Evolutionary conservation across 2,888 invertebrate genomes (phyloP), one percentile per base, ranked within the genome.

Genomic region (Drosophila sordidula): DNA sequence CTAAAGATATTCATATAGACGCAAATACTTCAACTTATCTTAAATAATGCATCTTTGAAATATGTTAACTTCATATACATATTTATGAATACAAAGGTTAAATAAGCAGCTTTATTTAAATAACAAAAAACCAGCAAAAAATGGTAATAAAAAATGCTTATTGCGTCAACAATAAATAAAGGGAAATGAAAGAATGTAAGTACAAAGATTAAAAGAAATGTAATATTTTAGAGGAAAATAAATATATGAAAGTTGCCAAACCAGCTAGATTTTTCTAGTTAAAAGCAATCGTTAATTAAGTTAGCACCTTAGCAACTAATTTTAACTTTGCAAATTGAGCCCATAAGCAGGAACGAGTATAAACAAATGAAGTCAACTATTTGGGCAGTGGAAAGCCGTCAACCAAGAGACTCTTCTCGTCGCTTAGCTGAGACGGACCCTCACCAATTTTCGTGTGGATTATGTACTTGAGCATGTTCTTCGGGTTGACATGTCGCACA

Each of bases 371-470:
- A n/a, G 2, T 9, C 22, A 29, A 26, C 54, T 70, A 78, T 32
- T 79, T 72, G 8, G 72, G 57, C 44, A 81, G 29, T 6, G 85
- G 89, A n/a, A 78, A 64, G 26, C 90, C 90, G 29, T 87, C 82
- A n/a, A 70, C 91, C 46, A 95, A 78, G 14, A 95, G 91, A 90
- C 94, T 94, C 61, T 93, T 89, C 0, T 90, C 83, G 3, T 77
- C 80, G 12, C 55, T 54, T 6, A 92, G 56, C 66, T 86, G 80
- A 78, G 93, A 93, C 8, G 98, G 97, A 0, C 98, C 98, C 61
- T 95, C 94, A 2, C 98, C 98, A 63, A 97, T 94, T 93, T 95
- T 94, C 0, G 98, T 98, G 84, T 96, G 94, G 79, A 98, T 97
- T 4, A 97, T 93, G 92, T 97, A 97, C 89, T 97, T 96, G 11